phyloP scores from a whole-genome alignment of 2,888 invertebrate species.

The Vesta saturnalis region DNA sequence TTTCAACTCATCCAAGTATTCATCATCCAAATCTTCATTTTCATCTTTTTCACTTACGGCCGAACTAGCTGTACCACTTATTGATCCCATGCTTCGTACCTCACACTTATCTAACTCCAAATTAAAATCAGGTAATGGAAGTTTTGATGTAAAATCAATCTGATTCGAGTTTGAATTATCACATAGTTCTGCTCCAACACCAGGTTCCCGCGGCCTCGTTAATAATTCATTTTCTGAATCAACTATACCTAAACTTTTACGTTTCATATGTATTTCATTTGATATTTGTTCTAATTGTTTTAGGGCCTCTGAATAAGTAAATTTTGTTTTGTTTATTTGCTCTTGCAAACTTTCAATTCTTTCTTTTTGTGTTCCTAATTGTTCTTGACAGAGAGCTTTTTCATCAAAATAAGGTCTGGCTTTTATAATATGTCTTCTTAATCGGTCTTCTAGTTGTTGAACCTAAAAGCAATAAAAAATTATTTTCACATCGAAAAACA shows the following conservation, averaged over 20 bases:
- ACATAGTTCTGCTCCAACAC: constrained; percentile 71
- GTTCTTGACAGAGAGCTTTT: constrained; percentile 86
- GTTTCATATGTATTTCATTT: constrained; percentile 85
- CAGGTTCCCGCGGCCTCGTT: constrained; percentile 70
- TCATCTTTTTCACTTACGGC: constrained; percentile 64
- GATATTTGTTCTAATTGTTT: constrained; percentile 89
- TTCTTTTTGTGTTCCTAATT: constrained; percentile 84
- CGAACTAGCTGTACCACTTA: constrained; percentile 65
- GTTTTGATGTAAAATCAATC: constrained; percentile 34
- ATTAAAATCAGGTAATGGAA: constrained; percentile 64
- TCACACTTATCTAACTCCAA: constrained; percentile 69
- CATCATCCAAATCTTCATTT: constrained; percentile 57
- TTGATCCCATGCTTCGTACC: constrained; percentile 65
- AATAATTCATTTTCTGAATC: constrained; percentile 59
- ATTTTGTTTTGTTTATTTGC: constrained; percentile 82
- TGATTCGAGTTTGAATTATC: constrained; percentile 36
- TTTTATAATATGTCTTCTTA: constrained; percentile 84
- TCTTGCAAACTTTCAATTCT: constrained; percentile 84
- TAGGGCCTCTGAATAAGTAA: constrained; percentile 82
- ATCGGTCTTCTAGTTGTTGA: constrained; percentile 82
- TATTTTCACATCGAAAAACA: too few species aligned
- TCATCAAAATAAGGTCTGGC: constrained; percentile 92
- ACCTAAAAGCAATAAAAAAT: constrained; percentile 62
- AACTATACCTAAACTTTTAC: constrained; percentile 63
- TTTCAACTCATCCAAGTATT: constrained; percentile 73